Percentiles rank a stretch among this genome's conserved stretches.
Conservation (phyloP, 64 coral and sea anemone genomes). For the Stylophora pistillata region DNA sequence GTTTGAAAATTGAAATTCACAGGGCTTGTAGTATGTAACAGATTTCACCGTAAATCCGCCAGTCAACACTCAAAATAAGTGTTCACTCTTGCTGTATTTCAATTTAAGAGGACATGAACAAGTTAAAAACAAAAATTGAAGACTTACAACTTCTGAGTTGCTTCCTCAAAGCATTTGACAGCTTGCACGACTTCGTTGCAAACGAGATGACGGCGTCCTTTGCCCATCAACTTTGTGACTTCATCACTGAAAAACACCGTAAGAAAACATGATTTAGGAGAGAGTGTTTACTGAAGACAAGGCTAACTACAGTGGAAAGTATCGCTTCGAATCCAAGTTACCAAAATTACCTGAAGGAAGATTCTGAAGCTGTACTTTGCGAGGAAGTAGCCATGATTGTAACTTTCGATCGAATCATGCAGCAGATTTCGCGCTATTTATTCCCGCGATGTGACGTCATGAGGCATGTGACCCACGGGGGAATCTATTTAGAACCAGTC, state of each 20-base stretch:
- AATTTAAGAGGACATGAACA: not conserved
- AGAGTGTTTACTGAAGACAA: not conserved
- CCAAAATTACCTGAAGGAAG: conserved; percentile 1
- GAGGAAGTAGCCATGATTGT: not conserved
- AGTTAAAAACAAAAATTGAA: not conserved
- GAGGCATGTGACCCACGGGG: conserved; percentile 1
- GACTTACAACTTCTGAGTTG: conserved; percentile 79
- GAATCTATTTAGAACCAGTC: conserved; percentile 10
- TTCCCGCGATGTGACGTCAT: conserved; percentile 32
- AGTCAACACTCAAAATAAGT: not conserved
- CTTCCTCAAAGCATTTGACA: conserved; percentile 96
- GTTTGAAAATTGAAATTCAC: not conserved
- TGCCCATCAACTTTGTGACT: conserved; percentile 77
- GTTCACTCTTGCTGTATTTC: not conserved
- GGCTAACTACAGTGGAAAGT: not conserved
- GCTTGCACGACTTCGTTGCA: conserved; percentile 85
- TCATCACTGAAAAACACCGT: conserved; percentile 69
- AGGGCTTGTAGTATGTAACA: not conserved
- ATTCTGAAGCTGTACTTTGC: not conserved
- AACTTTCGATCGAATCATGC: not conserved
- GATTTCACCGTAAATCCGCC: not conserved
- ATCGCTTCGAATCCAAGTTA: not conserved
- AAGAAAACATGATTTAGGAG: not conserved
- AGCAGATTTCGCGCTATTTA: conserved; percentile 37
- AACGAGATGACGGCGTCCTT: conserved; percentile 80